Conservation (phyloP, 2,113 vertebrate genomes). For the Ibidorhyncha struthersii region DNA sequence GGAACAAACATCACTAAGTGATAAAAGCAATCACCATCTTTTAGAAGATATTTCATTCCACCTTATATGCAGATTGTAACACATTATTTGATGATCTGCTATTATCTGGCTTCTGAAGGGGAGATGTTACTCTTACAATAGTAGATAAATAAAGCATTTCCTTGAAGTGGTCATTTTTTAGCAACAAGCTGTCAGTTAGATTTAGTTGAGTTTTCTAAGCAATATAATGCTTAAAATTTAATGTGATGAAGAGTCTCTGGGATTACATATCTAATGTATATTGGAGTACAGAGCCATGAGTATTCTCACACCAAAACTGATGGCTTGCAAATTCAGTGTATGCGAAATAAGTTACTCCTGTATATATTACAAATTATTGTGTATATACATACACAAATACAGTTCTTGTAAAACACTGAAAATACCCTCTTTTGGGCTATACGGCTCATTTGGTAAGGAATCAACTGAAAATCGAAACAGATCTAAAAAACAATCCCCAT, state of each 20-base stretch:
- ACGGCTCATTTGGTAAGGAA: background rate
- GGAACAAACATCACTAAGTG: background rate
- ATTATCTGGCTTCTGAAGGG: background rate
- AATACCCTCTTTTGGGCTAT: background rate
- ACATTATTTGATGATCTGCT: background rate
- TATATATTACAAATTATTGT: too few species aligned
- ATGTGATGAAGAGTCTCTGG: background rate
- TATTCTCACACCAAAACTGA: background rate
- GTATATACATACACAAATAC: background rate
- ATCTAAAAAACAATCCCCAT: background rate
- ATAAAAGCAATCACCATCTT: background rate
- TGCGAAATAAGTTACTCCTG: background rate
- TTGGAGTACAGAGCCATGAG: background rate
- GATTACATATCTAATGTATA: background rate
- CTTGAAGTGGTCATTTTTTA: conserved; percentile 25
- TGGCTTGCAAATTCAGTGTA: background rate
- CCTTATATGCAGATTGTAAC: background rate
- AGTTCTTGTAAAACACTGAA: background rate
- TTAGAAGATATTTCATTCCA: background rate
- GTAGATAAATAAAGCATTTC: background rate
- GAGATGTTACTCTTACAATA: background rate
- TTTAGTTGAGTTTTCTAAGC: background rate
- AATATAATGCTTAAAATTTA: background rate
- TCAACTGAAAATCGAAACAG: background rate
- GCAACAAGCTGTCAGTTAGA: background rate